Conservation (phyloP, 2,888 invertebrate species). For the Drosophila meridiana region DNA sequence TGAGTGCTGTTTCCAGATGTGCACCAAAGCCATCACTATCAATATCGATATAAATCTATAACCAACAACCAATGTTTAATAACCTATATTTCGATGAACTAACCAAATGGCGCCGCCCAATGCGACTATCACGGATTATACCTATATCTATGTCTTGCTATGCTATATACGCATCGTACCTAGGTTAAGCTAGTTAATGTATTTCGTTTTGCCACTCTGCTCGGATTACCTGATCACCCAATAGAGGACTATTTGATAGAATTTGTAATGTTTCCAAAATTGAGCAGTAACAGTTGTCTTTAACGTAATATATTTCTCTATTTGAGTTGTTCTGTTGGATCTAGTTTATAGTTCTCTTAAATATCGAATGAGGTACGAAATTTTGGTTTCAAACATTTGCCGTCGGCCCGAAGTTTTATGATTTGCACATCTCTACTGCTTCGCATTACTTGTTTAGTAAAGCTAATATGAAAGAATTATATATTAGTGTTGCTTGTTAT, state of each 20-base stretch:
- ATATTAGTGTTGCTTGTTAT: background rate
- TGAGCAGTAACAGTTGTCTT: background rate
- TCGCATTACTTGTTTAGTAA: background rate
- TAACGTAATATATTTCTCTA: background rate
- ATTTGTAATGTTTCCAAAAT: background rate
- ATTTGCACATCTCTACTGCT: background rate
- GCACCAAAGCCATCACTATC: slow-evolving; percentile 12
- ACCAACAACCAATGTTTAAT: slow-evolving; percentile 10
- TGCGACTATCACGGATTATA: slow-evolving; percentile 48
- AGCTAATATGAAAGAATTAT: background rate
- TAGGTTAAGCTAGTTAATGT: background rate
- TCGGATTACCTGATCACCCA: background rate
- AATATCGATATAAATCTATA: slow-evolving; percentile 5
- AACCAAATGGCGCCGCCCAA: slow-evolving; percentile 13
- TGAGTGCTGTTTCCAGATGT: slow-evolving; percentile 53
- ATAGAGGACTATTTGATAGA: background rate
- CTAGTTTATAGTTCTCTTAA: background rate
- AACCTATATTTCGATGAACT: slow-evolving; percentile 18
- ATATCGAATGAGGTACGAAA: background rate
- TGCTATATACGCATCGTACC: background rate
- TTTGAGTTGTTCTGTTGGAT: background rate
- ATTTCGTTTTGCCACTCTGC: background rate
- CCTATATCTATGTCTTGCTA: slow-evolving; percentile 1
- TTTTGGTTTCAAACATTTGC: background rate
- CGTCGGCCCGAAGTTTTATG: background rate